Conservation (phyloP, 2,113 vertebrate species). For the Lepus timidus region DNA sequence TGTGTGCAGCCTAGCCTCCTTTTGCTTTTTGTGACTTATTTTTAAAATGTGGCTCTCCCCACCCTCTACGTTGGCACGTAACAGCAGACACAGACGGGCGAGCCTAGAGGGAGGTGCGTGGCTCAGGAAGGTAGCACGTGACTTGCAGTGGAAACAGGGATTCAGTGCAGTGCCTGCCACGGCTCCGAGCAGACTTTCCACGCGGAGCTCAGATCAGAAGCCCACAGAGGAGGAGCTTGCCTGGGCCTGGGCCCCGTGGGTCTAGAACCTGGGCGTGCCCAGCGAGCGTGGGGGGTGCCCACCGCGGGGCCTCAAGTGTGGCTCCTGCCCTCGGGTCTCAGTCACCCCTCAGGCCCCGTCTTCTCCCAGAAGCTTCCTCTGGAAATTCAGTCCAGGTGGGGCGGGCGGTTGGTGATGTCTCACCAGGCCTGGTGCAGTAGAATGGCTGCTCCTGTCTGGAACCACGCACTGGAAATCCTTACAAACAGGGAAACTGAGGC, state of each 20-base stretch:
- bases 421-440: background rate
- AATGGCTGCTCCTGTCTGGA: slow-evolving; percentile 23
- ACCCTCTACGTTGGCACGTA: slow-evolving; percentile 76
- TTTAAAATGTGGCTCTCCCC: slow-evolving; percentile 78
- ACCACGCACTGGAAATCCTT: slow-evolving; percentile 37
- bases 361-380: slow-evolving; percentile 70
- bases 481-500: slow-evolving; percentile 41
- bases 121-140: slow-evolving; percentile 72
- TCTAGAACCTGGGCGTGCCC: slow-evolving; percentile 22
- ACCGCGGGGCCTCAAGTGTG: background rate
- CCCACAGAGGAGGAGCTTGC: slow-evolving; percentile 58
- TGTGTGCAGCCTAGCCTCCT: slow-evolving; percentile 43
- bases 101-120: slow-evolving; percentile 71
- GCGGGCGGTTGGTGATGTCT: slow-evolving; percentile 27
- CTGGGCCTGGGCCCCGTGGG: slow-evolving; percentile 37
- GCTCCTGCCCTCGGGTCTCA: slow-evolving; percentile 4
- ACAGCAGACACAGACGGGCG: slow-evolving; percentile 75
- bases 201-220: slow-evolving; percentile 71
- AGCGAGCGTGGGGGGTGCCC: background rate
- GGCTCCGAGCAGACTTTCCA: slow-evolving; percentile 73
- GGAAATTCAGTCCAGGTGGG: slow-evolving; percentile 61
- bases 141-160: slow-evolving; percentile 70
- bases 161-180: slow-evolving; percentile 68
- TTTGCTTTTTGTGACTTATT: slow-evolving; percentile 80
- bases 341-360: slow-evolving; percentile 6